Percentiles rank a stretch among this genome's conserved stretches.
Conservation (phyloP, 1,140 invertebrate species). For the Plutomurus gul region DNA sequence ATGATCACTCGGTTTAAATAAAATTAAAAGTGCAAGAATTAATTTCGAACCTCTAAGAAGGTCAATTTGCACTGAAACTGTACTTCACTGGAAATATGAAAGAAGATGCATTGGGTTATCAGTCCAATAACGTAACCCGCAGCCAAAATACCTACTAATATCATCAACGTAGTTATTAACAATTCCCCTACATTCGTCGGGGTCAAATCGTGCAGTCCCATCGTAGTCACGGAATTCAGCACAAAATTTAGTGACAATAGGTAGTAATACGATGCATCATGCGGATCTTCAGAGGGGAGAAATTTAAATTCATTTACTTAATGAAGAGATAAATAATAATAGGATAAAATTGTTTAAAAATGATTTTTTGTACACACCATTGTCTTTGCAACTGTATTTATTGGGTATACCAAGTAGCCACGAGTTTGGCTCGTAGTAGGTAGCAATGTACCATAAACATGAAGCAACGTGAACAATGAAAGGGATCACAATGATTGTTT, state of each 20-base stretch:
- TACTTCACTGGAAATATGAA: conserved; percentile 47
- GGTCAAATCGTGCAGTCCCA: conserved; percentile 32
- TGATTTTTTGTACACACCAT: not conserved
- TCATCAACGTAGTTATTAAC: conserved; percentile 28
- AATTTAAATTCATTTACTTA: too few relatives aligned
- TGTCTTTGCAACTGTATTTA: not conserved
- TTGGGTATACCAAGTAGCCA: too few relatives aligned
- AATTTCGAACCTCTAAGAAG: conserved; percentile 48
- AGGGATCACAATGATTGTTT: conserved; percentile 43
- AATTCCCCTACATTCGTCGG: conserved; percentile 21
- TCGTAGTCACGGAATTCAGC: conserved; percentile 35
- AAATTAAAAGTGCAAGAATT: too few relatives aligned
- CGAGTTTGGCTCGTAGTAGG: conserved; percentile 34
- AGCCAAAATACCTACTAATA: conserved; percentile 40
- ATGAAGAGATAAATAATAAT: not conserved
- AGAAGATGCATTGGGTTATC: conserved; percentile 46
- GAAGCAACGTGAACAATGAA: conserved; percentile 51
- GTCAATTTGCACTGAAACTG: conserved; percentile 45
- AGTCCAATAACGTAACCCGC: conserved; percentile 48
- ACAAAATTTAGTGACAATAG: conserved; percentile 39
- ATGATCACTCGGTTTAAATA: too few relatives aligned
- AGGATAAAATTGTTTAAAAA: not conserved
- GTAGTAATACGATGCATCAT: too few relatives aligned
- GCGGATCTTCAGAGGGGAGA: too few relatives aligned
- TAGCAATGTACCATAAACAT: conserved; percentile 45